A percentile compares a stretch with the other conserved stretches of the same genome.
These are phyloP conservation scores for Oryzias curvinotus DNA, from an alignment of 2,113 vertebrate genomes.

Conservation along the genomic window DNA sequence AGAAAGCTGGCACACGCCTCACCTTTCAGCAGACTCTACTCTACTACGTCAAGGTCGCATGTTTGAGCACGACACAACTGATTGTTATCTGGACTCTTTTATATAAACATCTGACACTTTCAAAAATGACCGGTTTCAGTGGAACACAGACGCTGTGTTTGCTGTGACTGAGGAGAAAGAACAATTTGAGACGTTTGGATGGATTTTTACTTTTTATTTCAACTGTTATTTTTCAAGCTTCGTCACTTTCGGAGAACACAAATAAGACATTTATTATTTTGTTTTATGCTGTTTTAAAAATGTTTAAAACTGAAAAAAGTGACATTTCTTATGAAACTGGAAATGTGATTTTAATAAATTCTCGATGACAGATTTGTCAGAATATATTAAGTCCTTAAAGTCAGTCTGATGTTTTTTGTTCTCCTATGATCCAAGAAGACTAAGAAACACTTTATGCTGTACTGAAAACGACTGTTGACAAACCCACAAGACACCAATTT, in stretches of 20 bases:
- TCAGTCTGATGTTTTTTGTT: background rate
- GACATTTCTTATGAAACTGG: too few relatives aligned
- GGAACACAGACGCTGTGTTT: conserved; percentile 9
- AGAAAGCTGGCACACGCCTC: conserved; percentile 1
- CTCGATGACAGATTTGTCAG: too few relatives aligned
- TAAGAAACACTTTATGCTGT: background rate
- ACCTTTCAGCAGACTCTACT: background rate
- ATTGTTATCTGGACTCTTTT: conserved; percentile 24
- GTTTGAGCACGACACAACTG: conserved; percentile 3
- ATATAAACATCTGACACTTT: conserved; percentile 13
- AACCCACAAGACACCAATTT: too few relatives aligned
- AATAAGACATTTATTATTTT: too few relatives aligned
- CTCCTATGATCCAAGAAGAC: background rate
- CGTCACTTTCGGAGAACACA: too few relatives aligned
- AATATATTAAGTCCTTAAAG: conserved; percentile 22
- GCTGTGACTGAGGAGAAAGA: too few relatives aligned
- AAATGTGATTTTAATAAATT: too few relatives aligned
- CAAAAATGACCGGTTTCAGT: conserved; percentile 30
- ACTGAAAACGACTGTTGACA: background rate
- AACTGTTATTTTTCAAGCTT: too few relatives aligned
- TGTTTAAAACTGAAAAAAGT: too few relatives aligned
- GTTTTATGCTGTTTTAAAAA: too few relatives aligned
- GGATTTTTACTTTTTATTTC: too few relatives aligned
- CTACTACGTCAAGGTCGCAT: conserved; percentile 12
- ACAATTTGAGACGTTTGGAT: too few relatives aligned